Base-by-base conservation (phyloP, 2,888 invertebrate species). In the Lacanobia wlatinum region DNA sequence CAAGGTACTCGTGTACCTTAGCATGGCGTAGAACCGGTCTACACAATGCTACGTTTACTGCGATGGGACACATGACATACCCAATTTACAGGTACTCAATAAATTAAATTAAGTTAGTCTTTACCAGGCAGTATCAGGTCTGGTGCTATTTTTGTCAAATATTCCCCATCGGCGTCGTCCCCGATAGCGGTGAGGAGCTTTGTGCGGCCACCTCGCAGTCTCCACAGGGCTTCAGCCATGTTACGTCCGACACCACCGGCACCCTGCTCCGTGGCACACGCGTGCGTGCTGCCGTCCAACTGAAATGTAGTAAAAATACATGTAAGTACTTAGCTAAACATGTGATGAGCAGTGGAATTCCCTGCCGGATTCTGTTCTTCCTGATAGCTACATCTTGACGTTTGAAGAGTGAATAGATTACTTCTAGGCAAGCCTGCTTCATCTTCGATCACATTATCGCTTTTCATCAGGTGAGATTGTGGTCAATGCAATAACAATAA, bases 191-290 rank as follows among this genome's bases (percentile, higher is more conserved):
- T 98, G 55, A 99, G 96, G 59, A 99, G 97, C 38, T 96, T 96
- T 65, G 98, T 97, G 55, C 97, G 92, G 0, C 97, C 97, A 0
- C 96, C 96, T 50, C 97, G 97, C 43, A 99, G 96, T 87, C 98
- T 97, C 87, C 97, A 97, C 65, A 99, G 94, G 28, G 98, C 98
- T 87, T 99, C 98, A 2, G 98, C 98, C 68, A 99, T 96, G 92
- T 99, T 99, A 65, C 99, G 97, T 0, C 97, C 99, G 0, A 99
- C 99, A 18, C 99, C 99, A 16, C 99, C 99, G 10, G 97, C 97
- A 71, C 97, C 97, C 87, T 97, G 97, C 60, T 96, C 95, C 48
- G 97, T 97, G 73, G 93, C 92, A 38, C 98, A 97, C 0, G 94
- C 92, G 90, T 98, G 97, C 0, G 98, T 98, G 76, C 98, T 97